These are phyloP conservation scores for Numenius phaeopus DNA, from an alignment of 2,797 vertebrate genomes.

Conservation along the genomic window DNA sequence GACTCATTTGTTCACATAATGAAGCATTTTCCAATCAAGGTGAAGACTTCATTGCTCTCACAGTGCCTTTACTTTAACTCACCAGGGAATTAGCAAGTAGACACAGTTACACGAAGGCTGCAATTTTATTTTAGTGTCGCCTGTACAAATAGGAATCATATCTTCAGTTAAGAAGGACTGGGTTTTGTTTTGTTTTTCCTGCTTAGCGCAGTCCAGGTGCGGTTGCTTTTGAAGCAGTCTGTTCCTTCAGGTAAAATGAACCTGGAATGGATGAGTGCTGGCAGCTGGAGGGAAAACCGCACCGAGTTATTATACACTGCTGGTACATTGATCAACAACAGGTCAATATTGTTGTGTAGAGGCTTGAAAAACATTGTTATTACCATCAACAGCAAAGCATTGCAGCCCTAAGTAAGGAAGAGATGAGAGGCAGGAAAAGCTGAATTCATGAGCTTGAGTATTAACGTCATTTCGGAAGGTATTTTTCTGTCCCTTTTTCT, in stretches of 20 bases:
- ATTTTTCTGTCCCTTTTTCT: neutral
- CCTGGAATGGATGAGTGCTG: neutral
- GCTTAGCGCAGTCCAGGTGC: neutral
- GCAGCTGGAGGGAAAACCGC: neutral
- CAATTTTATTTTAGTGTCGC: conserved; percentile 59
- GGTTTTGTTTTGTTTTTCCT: neutral
- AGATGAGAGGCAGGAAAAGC: neutral
- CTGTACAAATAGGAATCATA: conserved; percentile 35
- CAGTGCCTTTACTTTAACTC: conserved; percentile 24
- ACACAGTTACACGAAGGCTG: conserved; percentile 10
- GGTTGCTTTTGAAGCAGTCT: conserved; percentile 51
- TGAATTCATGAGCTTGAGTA: neutral
- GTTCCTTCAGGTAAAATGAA: conserved; percentile 37
- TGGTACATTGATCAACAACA: conserved; percentile 21
- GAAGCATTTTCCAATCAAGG: conserved; percentile 68
- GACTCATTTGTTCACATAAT: conserved; percentile 75
- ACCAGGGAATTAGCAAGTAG: neutral
- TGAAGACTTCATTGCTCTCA: conserved; percentile 56
- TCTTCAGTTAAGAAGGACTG: conserved; percentile 47
- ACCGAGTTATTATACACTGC: neutral
- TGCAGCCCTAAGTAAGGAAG: neutral
- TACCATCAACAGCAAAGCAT: neutral
- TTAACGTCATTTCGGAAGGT: neutral
- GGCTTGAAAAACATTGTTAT: neutral
- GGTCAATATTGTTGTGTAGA: conserved; percentile 40